Conservation (phyloP, 2,113 vertebrate species). For the Circaetus gallicus region DNA sequence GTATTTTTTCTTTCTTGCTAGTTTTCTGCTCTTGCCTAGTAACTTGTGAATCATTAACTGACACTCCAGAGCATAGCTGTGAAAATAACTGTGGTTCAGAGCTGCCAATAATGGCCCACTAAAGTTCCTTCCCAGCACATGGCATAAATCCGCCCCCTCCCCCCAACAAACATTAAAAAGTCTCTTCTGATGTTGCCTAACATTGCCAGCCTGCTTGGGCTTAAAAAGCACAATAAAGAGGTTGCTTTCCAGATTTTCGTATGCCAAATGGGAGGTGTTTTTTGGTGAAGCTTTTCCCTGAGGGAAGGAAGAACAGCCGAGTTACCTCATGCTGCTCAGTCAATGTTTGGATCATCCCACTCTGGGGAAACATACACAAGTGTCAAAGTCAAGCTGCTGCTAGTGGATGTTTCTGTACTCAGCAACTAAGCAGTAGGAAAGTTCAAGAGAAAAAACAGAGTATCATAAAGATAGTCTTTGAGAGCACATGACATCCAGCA, state of each 20-base stretch:
- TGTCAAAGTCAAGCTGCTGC: slow-evolving; percentile 72
- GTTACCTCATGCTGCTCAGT: slow-evolving; percentile 33
- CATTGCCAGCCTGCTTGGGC: slow-evolving; percentile 15
- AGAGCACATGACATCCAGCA: slow-evolving; percentile 29
- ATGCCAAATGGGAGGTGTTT: slow-evolving; percentile 50
- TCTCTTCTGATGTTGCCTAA: slow-evolving; percentile 42
- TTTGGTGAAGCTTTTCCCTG: slow-evolving; percentile 44
- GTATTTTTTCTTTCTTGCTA: background rate
- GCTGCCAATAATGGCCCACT: slow-evolving; percentile 54
- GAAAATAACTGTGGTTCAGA: slow-evolving; percentile 67
- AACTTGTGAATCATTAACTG: slow-evolving; percentile 67
- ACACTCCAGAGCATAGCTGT: slow-evolving; percentile 65
- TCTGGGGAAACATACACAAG: slow-evolving; percentile 57
- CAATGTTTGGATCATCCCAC: slow-evolving; percentile 50
- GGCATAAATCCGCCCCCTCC: background rate
- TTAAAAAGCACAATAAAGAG: slow-evolving; percentile 34
- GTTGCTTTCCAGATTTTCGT: slow-evolving; percentile 58
- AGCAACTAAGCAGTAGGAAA: slow-evolving; percentile 30
- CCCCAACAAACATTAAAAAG: slow-evolving; percentile 30
- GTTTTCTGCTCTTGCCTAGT: slow-evolving; percentile 55
- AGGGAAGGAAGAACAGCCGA: slow-evolving; percentile 35
- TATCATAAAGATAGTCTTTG: slow-evolving; percentile 50
- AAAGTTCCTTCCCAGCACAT: slow-evolving; percentile 56
- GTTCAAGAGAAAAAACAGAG: slow-evolving; percentile 46
- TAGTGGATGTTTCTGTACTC: slow-evolving; percentile 55